Evolutionary conservation across 1,140 invertebrate species (phyloP).

Genomic region (Leptinotarsa texana): DNA sequence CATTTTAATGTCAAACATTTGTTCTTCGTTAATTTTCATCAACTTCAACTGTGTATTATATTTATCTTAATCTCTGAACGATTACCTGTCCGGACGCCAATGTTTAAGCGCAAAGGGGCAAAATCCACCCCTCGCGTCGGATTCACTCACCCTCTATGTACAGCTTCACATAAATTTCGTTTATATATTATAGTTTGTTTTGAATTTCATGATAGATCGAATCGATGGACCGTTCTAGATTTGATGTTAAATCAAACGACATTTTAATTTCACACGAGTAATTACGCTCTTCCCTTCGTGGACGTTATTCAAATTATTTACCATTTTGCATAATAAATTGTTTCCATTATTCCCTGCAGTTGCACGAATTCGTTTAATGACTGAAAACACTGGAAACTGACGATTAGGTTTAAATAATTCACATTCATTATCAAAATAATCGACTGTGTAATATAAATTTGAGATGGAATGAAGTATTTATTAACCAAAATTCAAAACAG

Average conservation of each 20-base stretch:
- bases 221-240: background rate
- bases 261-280: background rate
- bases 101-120: background rate
- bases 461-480: too few relatives aligned
- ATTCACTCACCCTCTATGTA: conserved; percentile 1
- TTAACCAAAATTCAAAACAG: too few relatives aligned
- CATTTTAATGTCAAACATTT: too few relatives aligned
- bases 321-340: background rate
- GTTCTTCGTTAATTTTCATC: too few relatives aligned
- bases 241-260: background rate
- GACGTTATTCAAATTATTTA: conserved; percentile 3
- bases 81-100: background rate
- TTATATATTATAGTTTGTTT: conserved; percentile 1
- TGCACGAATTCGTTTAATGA: too few relatives aligned
- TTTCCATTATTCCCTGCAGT: background rate
- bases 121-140: background rate
- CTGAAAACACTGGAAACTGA: too few relatives aligned
- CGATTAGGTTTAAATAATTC: too few relatives aligned
- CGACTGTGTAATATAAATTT: too few relatives aligned
- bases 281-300: background rate
- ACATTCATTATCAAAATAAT: too few relatives aligned
- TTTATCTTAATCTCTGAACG: too few relatives aligned
- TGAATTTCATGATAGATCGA: background rate
- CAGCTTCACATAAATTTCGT: conserved; percentile 2
- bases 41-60: too few relatives aligned